A percentile compares a stretch with the other conserved stretches of the same genome.
phyloP scores from a whole-genome alignment of 2,797 vertebrate genomes.

The Lagorchestes hirsutus region DNA sequence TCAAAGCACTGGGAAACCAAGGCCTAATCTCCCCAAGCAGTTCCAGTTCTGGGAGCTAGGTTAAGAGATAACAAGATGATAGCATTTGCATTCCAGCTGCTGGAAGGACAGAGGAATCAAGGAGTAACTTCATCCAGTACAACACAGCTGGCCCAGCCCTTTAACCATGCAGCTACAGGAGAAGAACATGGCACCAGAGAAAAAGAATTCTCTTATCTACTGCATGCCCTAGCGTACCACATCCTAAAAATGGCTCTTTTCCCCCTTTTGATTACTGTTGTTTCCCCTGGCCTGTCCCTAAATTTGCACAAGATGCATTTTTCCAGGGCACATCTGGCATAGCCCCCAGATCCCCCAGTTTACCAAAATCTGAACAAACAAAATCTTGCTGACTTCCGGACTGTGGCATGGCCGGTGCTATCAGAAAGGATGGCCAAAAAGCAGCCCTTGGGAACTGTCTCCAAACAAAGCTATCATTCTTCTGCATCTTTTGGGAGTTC shows the following conservation, averaged over 20 bases:
- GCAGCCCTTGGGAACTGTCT: slow-evolving; percentile 57
- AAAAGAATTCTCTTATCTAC: not conserved
- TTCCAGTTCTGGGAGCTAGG: not conserved
- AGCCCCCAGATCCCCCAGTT: slow-evolving; percentile 44
- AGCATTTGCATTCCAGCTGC: not conserved
- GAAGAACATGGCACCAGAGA: not conserved
- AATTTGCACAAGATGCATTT: slow-evolving; percentile 47
- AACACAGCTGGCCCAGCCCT: not conserved
- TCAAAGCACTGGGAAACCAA: not conserved
- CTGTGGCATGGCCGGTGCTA: slow-evolving; percentile 9
- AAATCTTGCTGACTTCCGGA: slow-evolving; percentile 53
- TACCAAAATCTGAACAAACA: slow-evolving; percentile 65
- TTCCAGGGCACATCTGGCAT: slow-evolving; percentile 47
- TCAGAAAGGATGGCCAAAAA: slow-evolving; percentile 59
- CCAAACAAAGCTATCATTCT: slow-evolving; percentile 77
- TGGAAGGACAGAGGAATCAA: not conserved
- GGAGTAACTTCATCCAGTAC: not conserved
- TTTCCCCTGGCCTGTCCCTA: not conserved
- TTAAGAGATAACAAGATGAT: not conserved
- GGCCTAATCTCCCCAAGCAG: not conserved
- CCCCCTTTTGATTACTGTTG: not conserved
- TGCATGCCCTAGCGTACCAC: not conserved
- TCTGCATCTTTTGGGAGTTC: slow-evolving; percentile 61
- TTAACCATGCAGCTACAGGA: not conserved
- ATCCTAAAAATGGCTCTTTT: slow-evolving; percentile 6